A percentile compares a stretch with the other conserved stretches of the same genome.
Conservation (phyloP, 2,797 vertebrate species). For the Gallinago stenura region DNA sequence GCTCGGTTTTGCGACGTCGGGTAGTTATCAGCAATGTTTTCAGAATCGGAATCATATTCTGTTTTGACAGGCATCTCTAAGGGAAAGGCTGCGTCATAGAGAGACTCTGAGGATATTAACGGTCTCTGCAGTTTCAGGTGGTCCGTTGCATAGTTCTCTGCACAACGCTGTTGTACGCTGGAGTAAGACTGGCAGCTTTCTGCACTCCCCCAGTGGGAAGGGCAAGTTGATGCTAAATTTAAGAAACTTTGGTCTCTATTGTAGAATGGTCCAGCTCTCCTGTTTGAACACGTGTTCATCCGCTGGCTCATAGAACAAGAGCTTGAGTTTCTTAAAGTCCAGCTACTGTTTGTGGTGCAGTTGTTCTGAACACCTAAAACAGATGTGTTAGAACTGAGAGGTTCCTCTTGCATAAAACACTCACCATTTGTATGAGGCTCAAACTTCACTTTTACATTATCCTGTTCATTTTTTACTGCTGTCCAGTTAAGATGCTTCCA, state of each 20-base stretch:
- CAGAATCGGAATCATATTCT: slow-evolving; percentile 89
- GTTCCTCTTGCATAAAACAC: slow-evolving; percentile 80
- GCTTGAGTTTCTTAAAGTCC: slow-evolving; percentile 77
- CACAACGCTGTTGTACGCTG: slow-evolving; percentile 75
- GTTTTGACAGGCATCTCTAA: slow-evolving; percentile 88
- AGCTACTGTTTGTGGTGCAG: slow-evolving; percentile 67
- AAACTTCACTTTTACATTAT: slow-evolving; percentile 82
- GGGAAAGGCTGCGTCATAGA: slow-evolving; percentile 79
- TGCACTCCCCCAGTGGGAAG: slow-evolving; percentile 74
- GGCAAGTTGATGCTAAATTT: slow-evolving; percentile 80
- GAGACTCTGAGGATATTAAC: slow-evolving; percentile 67
- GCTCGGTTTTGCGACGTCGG: slow-evolving; percentile 58
- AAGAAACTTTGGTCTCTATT: slow-evolving; percentile 81
- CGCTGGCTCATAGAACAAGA: slow-evolving; percentile 74
- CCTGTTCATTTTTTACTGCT: slow-evolving; percentile 73
- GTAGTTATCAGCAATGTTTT: slow-evolving; percentile 80
- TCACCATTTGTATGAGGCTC: slow-evolving; percentile 69
- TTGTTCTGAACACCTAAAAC: slow-evolving; percentile 80
- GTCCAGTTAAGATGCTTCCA: slow-evolving; percentile 84
- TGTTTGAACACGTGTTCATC: slow-evolving; percentile 68
- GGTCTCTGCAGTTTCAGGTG: slow-evolving; percentile 83
- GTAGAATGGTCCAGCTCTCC: slow-evolving; percentile 74
- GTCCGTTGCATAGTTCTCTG: slow-evolving; percentile 80
- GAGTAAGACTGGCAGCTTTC: slow-evolving; percentile 81
- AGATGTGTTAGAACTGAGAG: slow-evolving; percentile 82